Conservation (phyloP, 2,888 invertebrate species). For the Trileptium ribeirensis region DNA sequence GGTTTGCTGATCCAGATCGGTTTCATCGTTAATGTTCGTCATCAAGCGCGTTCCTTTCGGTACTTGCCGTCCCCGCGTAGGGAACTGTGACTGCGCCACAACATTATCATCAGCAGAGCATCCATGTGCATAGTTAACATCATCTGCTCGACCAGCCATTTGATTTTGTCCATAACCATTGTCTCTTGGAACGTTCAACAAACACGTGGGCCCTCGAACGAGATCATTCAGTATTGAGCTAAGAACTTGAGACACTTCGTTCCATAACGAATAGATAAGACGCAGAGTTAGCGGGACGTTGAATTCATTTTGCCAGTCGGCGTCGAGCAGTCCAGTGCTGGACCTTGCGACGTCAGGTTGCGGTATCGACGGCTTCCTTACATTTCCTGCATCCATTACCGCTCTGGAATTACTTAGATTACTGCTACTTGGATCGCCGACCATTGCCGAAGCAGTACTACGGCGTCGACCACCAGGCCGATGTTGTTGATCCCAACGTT, state of each 20-base stretch:
- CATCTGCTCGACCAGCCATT: neutral
- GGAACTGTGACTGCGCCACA: neutral
- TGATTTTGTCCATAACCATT: neutral
- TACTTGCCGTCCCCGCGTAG: neutral
- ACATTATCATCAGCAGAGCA: no score
- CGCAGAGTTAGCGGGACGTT: constrained; percentile 74
- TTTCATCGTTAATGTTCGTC: neutral
- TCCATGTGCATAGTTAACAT: no score
- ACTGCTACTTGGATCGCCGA: neutral
- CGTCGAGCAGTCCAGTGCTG: neutral
- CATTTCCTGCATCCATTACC: neutral
- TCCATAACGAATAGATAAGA: constrained; percentile 79
- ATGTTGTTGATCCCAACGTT: no score
- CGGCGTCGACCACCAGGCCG: neutral
- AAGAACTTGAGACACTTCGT: constrained; percentile 64
- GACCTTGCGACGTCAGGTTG: neutral
- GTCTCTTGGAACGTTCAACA: constrained; percentile 40
- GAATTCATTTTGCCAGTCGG: neutral
- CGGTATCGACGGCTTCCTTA: neutral
- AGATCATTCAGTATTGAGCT: constrained; percentile 59
- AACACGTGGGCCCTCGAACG: no score
- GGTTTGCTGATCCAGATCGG: neutral
- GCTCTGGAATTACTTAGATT: neutral
- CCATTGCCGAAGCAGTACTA: neutral
- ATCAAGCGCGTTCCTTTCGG: neutral